These are phyloP conservation scores for Rhineura floridana DNA, from an alignment of 2,113 vertebrate species.

Conservation along the genomic window DNA sequence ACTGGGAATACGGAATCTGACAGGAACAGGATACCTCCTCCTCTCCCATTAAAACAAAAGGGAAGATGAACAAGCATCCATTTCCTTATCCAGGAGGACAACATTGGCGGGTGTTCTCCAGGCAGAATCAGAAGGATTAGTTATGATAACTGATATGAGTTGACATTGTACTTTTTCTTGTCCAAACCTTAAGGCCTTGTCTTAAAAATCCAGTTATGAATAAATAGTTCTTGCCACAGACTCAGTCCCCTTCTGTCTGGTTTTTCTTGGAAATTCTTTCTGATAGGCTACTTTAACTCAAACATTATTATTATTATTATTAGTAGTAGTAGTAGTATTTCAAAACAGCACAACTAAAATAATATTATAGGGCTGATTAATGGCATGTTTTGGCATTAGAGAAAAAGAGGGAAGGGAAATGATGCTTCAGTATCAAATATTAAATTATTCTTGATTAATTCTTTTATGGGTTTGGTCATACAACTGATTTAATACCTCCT, in stretches of 20 bases:
- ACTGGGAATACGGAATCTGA: too few relatives aligned
- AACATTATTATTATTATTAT: too few relatives aligned
- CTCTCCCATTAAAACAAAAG: too few relatives aligned
- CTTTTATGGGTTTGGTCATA: slow-evolving; percentile 66
- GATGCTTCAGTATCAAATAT: slow-evolving; percentile 69
- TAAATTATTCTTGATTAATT: slow-evolving; percentile 75
- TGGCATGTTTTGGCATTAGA: slow-evolving; percentile 66
- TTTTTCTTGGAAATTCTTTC: slow-evolving; percentile 21
- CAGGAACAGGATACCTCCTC: not conserved
- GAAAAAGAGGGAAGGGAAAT: slow-evolving; percentile 30
- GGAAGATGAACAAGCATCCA: too few relatives aligned
- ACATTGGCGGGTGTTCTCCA: not conserved
- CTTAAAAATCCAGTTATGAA: not conserved
- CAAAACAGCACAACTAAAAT: too few relatives aligned
- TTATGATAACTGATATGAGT: not conserved
- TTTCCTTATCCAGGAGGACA: not conserved
- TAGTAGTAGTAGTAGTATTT: too few relatives aligned
- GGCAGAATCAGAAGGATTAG: not conserved
- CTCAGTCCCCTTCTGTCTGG: slow-evolving; percentile 16
- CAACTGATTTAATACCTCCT: slow-evolving; percentile 60
- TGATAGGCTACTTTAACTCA: slow-evolving; percentile 44
- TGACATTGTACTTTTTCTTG: fast-evolving
- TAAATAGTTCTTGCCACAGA: not conserved
- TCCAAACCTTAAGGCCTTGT: not conserved
- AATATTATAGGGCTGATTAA: slow-evolving; percentile 45